Percentiles rank a stretch among this genome's conserved stretches.
phyloP scores from a whole-genome alignment of 2,797 vertebrate genomes.

The Calcarius lapponicus region DNA sequence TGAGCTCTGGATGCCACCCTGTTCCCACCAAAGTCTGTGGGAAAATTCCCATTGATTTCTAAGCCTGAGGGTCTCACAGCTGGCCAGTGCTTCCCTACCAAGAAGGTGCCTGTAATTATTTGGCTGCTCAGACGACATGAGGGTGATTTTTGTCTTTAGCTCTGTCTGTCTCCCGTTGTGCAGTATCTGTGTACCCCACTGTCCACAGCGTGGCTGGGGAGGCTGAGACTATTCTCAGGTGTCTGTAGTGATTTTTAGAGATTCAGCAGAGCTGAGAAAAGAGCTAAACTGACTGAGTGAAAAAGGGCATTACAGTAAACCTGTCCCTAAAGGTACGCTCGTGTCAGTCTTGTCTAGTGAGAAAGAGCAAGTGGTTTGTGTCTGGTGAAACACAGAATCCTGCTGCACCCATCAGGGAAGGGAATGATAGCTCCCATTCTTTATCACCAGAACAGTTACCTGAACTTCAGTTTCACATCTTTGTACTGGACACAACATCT shows the following conservation, averaged over 20 bases:
- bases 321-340: neutral
- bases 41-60: neutral
- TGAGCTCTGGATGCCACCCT: neutral
- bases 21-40: neutral
- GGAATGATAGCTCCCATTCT: neutral
- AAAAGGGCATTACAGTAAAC: neutral
- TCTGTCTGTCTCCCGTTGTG: neutral
- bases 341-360: neutral
- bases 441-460: neutral
- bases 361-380: neutral
- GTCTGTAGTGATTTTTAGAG: neutral
- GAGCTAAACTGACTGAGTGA: neutral
- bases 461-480: neutral
- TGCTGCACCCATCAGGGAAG: neutral
- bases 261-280: neutral
- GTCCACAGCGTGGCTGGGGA: fast-evolving
- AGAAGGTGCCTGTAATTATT: neutral
- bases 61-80: neutral
- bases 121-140: neutral
- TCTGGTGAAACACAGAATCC: neutral
- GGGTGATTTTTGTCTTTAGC: neutral
- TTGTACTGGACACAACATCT: neutral
- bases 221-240: neutral
- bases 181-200: fast-evolving
- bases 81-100: neutral